These are phyloP conservation scores for Molanna angustata DNA, from an alignment of 2,888 invertebrate species.

Conservation along the genomic window DNA sequence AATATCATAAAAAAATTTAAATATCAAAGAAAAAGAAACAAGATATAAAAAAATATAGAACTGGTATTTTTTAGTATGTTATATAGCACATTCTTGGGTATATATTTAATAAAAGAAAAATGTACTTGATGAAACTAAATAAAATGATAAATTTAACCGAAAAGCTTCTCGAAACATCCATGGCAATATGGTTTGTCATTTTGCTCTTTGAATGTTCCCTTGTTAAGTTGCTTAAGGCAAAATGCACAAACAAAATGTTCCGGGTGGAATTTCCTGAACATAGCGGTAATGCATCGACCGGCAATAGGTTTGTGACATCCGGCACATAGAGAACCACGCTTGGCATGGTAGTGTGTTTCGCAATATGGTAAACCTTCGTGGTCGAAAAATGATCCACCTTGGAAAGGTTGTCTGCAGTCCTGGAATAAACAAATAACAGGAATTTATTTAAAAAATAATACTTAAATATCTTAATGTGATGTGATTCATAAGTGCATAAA, in stretches of 20 bases:
- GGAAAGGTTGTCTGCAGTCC: constrained; percentile 97
- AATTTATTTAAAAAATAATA: background rate
- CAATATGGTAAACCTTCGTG: constrained; percentile 98
- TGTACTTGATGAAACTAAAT: too few relatives aligned
- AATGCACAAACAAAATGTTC: constrained; percentile 99
- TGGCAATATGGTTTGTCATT: constrained; percentile 99
- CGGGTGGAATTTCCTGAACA: constrained; percentile 99
- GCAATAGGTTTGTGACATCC: constrained; percentile 98
- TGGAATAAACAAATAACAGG: constrained; percentile 47
- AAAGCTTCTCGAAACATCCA: constrained; percentile 94
- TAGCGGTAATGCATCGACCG: constrained; percentile 97
- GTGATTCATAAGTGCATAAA: too few relatives aligned
- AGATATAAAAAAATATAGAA: too few relatives aligned
- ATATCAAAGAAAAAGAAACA: too few relatives aligned
- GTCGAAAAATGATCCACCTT: constrained; percentile 97
- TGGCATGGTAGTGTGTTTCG: constrained; percentile 98
- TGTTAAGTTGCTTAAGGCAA: constrained; percentile 95
- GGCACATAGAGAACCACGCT: constrained; percentile 94
- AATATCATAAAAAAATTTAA: too few relatives aligned
- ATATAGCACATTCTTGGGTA: too few relatives aligned
- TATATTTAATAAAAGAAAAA: too few relatives aligned
- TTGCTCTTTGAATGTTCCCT: constrained; percentile 99
- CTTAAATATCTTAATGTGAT: too few relatives aligned
- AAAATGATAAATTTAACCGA: constrained; percentile 54
- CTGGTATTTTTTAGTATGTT: too few relatives aligned